phyloP scores from a whole-genome alignment of 2,113 vertebrate species.

The Melanocharis versteri region DNA sequence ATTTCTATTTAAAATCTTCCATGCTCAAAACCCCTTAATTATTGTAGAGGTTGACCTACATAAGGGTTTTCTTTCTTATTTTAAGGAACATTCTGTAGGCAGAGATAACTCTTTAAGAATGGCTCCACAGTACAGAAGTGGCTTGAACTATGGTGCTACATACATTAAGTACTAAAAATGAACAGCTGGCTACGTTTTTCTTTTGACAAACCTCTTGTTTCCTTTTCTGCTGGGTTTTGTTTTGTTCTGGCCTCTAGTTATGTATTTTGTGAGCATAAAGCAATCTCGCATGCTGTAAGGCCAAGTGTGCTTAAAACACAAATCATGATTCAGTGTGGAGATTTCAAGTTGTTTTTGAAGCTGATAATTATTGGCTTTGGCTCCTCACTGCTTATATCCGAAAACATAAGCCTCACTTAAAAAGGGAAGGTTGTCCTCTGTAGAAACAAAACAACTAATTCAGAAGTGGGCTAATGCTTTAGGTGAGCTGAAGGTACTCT shows the following conservation, averaged over 20 bases:
- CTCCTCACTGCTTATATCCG: not conserved
- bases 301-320: not conserved
- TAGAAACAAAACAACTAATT: not conserved
- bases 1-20: not conserved
- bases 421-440: not conserved
- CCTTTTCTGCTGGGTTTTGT: not conserved
- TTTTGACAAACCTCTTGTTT: not conserved
- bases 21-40: not conserved
- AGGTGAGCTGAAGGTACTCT: not conserved
- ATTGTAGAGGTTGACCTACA: not conserved
- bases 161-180: not conserved
- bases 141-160: not conserved
- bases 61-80: not conserved
- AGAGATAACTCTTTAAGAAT: not conserved
- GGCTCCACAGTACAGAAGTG: not conserved
- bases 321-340: not conserved
- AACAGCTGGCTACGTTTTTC: not conserved
- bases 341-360: not conserved
- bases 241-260: not conserved
- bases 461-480: not conserved
- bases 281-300: not conserved
- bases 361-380: slow-evolving; percentile 23
- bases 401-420: not conserved
- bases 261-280: slow-evolving; percentile 9
- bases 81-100: not conserved